These are phyloP conservation scores for Chymomyza costata DNA, from an alignment of 1,140 invertebrate genomes.

Conservation along the genomic window DNA sequence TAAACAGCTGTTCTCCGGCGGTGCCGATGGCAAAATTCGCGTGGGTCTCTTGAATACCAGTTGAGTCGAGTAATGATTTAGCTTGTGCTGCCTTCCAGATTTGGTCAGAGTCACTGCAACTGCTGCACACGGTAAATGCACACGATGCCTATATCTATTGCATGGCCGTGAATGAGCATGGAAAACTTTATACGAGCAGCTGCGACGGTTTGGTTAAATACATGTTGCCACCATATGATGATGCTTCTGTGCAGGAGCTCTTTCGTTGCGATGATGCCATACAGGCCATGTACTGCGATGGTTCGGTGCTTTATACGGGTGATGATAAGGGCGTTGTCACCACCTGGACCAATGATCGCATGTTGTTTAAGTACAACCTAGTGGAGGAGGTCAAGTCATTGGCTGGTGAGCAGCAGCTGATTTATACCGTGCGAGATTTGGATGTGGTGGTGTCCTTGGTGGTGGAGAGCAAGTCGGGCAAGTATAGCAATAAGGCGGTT, in stretches of 20 bases:
- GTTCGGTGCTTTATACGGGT: constrained; percentile 59
- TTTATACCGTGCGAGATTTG: constrained; percentile 66
- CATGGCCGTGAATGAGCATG: constrained; percentile 56
- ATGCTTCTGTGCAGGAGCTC: constrained; percentile 40
- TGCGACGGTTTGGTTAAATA: constrained; percentile 69
- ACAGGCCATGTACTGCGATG: constrained; percentile 62
- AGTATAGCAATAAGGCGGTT: constrained; percentile 65
- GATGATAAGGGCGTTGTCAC: constrained; percentile 73
- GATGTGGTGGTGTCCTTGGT: constrained; percentile 63
- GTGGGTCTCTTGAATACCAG: constrained; percentile 40
- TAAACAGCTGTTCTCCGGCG: constrained; percentile 66
- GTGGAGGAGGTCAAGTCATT: constrained; percentile 72
- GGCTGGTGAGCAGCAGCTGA: constrained; percentile 53
- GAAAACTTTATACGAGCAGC: constrained; percentile 69
- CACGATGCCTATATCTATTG: constrained; percentile 71
- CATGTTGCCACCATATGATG: constrained; percentile 53
- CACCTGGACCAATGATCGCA: constrained; percentile 69
- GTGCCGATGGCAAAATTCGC: constrained; percentile 74
- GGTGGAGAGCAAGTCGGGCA: constrained; percentile 56
- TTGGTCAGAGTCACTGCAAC: constrained; percentile 47
- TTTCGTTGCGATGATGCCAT: constrained; percentile 66
- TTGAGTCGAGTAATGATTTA: not conserved
- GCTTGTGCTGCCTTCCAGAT: constrained; percentile 25
- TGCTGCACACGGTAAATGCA: constrained; percentile 46
- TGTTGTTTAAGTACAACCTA: constrained; percentile 70